Evolutionary conservation across 2,113 vertebrate genomes (phyloP), one percentile per base, ranked within the genome.

Genomic region (Conger conger): DNA sequence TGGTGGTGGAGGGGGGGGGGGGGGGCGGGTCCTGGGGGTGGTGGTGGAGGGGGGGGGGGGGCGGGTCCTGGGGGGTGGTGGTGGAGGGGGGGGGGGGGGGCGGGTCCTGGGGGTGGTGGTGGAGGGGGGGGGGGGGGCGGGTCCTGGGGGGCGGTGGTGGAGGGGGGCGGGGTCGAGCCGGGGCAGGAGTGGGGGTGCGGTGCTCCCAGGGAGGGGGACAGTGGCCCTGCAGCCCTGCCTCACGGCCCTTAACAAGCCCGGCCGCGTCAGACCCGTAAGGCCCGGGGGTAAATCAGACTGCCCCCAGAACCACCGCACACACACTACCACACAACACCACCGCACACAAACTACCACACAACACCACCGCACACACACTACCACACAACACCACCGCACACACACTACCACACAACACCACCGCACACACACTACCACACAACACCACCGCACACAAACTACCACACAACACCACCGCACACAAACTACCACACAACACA

Each of bases 1-100:
- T 79, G 53, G 78, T 81, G 53, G 73, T 76, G 45, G 83, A 85
- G 84, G 80, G 88, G 82, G 18, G 38, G 53, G 38, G 60, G 80
- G 53, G 68, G 81, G 37, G 40, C 53, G 8, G 36, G n/a, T n/a
- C n/a, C n/a, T n/a, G n/a, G n/a, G n/a, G n/a, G n/a, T n/a, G n/a
- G n/a, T n/a, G n/a, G n/a, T n/a, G n/a, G n/a, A n/a, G n/a, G n/a
- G n/a, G n/a, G n/a, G n/a, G n/a, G n/a, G n/a, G n/a, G n/a, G n/a
- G n/a, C n/a, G n/a, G n/a, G n/a, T n/a, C n/a, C n/a, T n/a, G n/a
- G n/a, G n/a, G n/a, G n/a, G n/a, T n/a, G n/a, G n/a, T n/a, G n/a
- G n/a, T n/a, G n/a, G n/a, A n/a, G n/a, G n/a, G n/a, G n/a, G n/a
- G n/a, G n/a, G n/a, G n/a, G n/a, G n/a, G n/a, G n/a, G n/a, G n/a